phyloP scores from a whole-genome alignment of 2,888 invertebrate genomes.

The Notodonta dromedarius region DNA sequence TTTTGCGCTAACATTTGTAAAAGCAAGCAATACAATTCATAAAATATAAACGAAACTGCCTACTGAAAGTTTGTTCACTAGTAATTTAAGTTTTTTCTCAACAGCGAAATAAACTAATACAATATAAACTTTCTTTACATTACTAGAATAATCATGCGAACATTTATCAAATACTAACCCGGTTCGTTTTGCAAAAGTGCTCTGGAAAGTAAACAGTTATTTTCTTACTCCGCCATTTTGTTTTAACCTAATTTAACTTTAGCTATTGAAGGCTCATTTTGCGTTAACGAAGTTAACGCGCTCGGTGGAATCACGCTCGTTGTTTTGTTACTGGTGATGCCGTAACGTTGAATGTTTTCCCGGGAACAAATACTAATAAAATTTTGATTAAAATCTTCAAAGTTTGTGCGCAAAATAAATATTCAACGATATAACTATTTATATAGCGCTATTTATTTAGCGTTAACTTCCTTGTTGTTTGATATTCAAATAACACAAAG shows the following conservation, averaged over 20 bases:
- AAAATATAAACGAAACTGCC: neutral
- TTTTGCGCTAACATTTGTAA: neutral
- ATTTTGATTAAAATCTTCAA: constrained; percentile 38
- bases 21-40: constrained; percentile 2
- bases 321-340: constrained; percentile 44
- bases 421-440: constrained; percentile 18
- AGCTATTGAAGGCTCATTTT: constrained; percentile 73
- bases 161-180: constrained; percentile 41
- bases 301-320: constrained; percentile 51
- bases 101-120: neutral
- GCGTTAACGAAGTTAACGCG: constrained; percentile 70
- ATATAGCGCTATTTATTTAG: neutral
- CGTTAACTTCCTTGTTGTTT: too few relatives aligned
- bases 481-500: too few relatives aligned
- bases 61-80: neutral
- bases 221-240: constrained; percentile 63
- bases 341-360: constrained; percentile 31
- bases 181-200: constrained; percentile 45
- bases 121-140: constrained; percentile 20
- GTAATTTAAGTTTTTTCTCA: neutral
- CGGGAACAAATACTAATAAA: constrained; percentile 37
- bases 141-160: constrained; percentile 33
- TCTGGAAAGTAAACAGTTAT: constrained; percentile 54
- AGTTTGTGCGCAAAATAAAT: constrained; percentile 21
- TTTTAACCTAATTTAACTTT: constrained; percentile 79